phyloP scores from a whole-genome alignment of 2,113 vertebrate species.

The Oryzias javanicus region DNA sequence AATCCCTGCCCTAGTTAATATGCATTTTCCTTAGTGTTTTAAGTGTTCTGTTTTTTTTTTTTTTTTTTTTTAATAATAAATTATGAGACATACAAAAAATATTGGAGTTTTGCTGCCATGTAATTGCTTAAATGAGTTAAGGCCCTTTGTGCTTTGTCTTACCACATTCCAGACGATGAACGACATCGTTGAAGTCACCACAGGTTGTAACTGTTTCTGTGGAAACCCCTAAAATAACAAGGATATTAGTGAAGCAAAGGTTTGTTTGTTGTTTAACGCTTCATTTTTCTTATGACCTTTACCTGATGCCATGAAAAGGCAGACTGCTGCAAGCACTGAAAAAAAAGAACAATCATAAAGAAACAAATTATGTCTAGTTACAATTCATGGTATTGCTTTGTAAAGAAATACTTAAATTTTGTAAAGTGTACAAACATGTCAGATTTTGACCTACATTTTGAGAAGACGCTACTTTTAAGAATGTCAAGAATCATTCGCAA shows the following conservation, averaged over 20 bases:
- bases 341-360: background rate
- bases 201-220: slow-evolving; percentile 2
- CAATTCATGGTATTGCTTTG: no score
- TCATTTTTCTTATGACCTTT: background rate
- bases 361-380: background rate
- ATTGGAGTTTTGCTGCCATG: no score
- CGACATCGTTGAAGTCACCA: background rate
- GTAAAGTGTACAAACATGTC: no score
- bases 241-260: background rate
- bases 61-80: no score
- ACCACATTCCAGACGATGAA: slow-evolving; percentile 12
- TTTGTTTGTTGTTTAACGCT: background rate
- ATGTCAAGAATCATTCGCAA: background rate
- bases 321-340: slow-evolving; percentile 29
- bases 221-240: background rate
- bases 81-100: no score
- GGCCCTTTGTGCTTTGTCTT: background rate
- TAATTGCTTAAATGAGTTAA: no score
- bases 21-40: no score
- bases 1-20: no score
- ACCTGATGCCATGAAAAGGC: slow-evolving; percentile 13
- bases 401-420: no score
- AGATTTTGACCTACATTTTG: no score
- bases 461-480: no score
- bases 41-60: no score